Percentiles rank a stretch among this genome's conserved stretches.
phyloP scores from a whole-genome alignment of 2,888 invertebrate species.

The Brachypalpus laphriformis region DNA sequence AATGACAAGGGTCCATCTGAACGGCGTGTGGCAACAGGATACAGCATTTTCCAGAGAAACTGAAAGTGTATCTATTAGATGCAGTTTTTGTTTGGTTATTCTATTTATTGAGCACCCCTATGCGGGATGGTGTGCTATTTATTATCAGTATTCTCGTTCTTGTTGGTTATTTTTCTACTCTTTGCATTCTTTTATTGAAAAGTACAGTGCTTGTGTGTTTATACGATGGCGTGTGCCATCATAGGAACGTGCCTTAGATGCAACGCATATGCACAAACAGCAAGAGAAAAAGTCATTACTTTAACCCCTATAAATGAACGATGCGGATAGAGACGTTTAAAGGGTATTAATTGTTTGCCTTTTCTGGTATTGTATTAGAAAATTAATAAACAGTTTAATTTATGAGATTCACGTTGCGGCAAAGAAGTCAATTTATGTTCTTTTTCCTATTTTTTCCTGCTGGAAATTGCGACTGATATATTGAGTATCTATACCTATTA shows the following conservation, averaged over 20 bases:
- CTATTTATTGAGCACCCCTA: slow-evolving; percentile 58
- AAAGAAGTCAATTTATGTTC: neutral
- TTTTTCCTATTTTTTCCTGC: neutral
- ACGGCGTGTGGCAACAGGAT: slow-evolving; percentile 47
- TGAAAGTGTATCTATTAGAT: slow-evolving; percentile 62
- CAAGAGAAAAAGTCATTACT: slow-evolving; percentile 19
- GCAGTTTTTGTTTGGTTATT: slow-evolving; percentile 58
- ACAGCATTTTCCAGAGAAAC: slow-evolving; percentile 41
- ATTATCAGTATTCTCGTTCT: slow-evolving; percentile 18
- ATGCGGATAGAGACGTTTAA: slow-evolving; percentile 23
- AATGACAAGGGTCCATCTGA: neutral
- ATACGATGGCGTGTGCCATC: slow-evolving; percentile 55
- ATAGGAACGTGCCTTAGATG: slow-evolving; percentile 50
- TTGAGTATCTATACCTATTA: neutral
- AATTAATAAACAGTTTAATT: slow-evolving; percentile 56
- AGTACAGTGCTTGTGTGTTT: slow-evolving; percentile 2
- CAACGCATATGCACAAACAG: slow-evolving; percentile 18
- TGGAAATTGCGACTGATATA: neutral
- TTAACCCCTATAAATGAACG: slow-evolving; percentile 45
- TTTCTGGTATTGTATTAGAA: slow-evolving; percentile 21
- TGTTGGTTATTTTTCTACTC: neutral
- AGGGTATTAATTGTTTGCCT: slow-evolving; percentile 41
- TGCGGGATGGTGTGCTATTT: slow-evolving; percentile 37
- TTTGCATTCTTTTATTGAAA: neutral
- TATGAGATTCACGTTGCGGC: slow-evolving; percentile 35